phyloP scores from a whole-genome alignment of 2,113 vertebrate genomes.

The Chaenocephalus aceratus region DNA sequence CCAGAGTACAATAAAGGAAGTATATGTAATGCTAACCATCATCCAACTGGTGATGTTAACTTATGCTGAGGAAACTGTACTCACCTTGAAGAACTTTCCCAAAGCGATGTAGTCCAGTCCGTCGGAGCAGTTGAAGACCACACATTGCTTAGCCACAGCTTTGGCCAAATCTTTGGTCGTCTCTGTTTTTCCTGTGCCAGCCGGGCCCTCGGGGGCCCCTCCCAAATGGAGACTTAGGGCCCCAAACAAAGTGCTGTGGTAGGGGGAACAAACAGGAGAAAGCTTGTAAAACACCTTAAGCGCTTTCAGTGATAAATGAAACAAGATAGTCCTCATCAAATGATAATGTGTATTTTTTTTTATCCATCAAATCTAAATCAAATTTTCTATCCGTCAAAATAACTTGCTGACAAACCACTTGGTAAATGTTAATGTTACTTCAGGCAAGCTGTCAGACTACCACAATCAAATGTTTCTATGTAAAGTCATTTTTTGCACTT shows the following conservation, averaged over 20 bases:
- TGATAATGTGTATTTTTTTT: not conserved
- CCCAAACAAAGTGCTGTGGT: constrained; percentile 89
- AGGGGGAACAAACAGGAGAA: constrained; percentile 2
- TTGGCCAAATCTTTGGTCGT: constrained; percentile 94
- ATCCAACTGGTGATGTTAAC: not conserved
- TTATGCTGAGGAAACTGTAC: constrained; percentile 2
- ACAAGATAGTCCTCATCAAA: no score
- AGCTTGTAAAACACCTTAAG: not conserved
- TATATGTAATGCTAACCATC: no score
- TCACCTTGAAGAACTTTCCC: constrained; percentile 95
- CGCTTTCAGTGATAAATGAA: not conserved
- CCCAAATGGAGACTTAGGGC: constrained; percentile 91
- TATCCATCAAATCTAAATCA: not conserved
- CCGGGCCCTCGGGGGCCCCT: constrained; percentile 93
- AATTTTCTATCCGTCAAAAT: not conserved
- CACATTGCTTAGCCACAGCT: constrained; percentile 92
- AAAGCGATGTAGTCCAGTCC: constrained; percentile 92
- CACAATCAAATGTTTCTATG: not conserved
- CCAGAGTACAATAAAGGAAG: no score
- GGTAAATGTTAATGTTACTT: not conserved
- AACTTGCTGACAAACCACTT: constrained; percentile 4
- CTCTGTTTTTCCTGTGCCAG: constrained; percentile 93
- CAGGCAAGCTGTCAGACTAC: not conserved
- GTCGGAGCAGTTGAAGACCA: constrained; percentile 95
- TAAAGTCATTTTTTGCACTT: not conserved